Conservation (phyloP, 1,140 invertebrate species). For the Linepithema humile region DNA sequence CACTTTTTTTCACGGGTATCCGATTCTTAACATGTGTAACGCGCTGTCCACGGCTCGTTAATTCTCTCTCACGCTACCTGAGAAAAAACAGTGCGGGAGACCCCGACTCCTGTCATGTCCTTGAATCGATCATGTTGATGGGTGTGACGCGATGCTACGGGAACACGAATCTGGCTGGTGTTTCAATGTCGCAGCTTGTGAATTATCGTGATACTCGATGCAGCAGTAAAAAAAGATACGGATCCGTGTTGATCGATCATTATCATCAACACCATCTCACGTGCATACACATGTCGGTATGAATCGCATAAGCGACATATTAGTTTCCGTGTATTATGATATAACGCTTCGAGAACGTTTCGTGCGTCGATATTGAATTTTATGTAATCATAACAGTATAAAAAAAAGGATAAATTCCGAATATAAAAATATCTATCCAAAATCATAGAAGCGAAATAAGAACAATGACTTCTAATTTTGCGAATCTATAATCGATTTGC, state of each 20-base stretch:
- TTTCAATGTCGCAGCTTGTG: conserved; percentile 34
- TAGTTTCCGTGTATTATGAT: not conserved
- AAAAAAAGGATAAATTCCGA: no score
- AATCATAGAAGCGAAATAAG: not conserved
- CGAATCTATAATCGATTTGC: conserved; percentile 20
- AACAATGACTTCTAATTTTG: not conserved
- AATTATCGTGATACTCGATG: conserved; percentile 28
- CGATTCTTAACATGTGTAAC: not conserved
- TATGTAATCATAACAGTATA: no score
- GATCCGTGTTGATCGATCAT: conserved; percentile 28
- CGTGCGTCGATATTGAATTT: not conserved
- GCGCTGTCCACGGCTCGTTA: conserved; percentile 28
- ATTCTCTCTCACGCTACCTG: conserved; percentile 40
- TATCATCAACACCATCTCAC: conserved; percentile 31
- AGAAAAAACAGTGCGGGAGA: not conserved
- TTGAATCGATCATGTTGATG: conserved; percentile 59
- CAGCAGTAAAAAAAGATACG: not conserved
- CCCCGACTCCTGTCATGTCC: conserved; percentile 9
- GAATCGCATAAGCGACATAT: not conserved
- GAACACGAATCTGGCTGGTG: conserved; percentile 31
- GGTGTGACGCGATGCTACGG: conserved; percentile 43
- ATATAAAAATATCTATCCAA: not conserved
- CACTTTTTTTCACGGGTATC: conserved; percentile 37
- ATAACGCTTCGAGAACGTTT: not conserved
- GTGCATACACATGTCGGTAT: conserved; percentile 7